Evolutionary conservation across 2,797 vertebrate species (phyloP), one percentile per base, ranked within the genome.

Genomic region (Bradypus variegatus): DNA sequence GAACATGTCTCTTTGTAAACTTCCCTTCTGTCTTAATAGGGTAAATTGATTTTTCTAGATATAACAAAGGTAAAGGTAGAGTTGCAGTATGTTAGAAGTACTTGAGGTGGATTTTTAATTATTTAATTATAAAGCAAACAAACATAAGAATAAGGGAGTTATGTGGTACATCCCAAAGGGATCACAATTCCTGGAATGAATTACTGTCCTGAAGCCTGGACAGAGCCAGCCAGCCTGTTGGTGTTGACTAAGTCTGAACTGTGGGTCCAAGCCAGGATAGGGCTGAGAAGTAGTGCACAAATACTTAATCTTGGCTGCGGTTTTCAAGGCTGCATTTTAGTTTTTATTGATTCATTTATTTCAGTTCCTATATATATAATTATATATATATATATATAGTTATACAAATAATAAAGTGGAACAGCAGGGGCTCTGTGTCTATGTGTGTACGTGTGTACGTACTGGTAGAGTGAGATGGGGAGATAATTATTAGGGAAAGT

Each of bases 321-420:
- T 79, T 80, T 38, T 58, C 77, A 70, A 88, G 55, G 50, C 16
- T 81, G 27, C 18, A 31, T 87, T 90, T 93, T 92, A 95, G 65
- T 89, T 94, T 80, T 93, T 82, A 65, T 93, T 72, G 73, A 48
- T 82, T 94, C 14, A 31, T 82, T 89, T 87, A 45, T 86, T 33
- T 93, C 50, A 67, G 45, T 92, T 93, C 15, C 70, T 89, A 89
- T 89, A 79, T 93, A 77, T 55, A 91, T 91, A 41, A 41, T 7
- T 41, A 41, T 41, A 41, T 41, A 41, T 45, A 45, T 45, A 45
- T 45, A 45, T 45, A 45, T 45, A 45, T 45, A 45, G 41, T 45
- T 45, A 45, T 45, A 45, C 8, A 45, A 45, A 41, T 50, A 89
- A 53, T 31, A n/a, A 23, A 36, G 25, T 69, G 79, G 55, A 91